Percentiles rank a stretch among this genome's conserved stretches.
These are phyloP conservation scores for Clanis bilineata DNA, from an alignment of 2,888 invertebrate genomes.

Conservation along the genomic window DNA sequence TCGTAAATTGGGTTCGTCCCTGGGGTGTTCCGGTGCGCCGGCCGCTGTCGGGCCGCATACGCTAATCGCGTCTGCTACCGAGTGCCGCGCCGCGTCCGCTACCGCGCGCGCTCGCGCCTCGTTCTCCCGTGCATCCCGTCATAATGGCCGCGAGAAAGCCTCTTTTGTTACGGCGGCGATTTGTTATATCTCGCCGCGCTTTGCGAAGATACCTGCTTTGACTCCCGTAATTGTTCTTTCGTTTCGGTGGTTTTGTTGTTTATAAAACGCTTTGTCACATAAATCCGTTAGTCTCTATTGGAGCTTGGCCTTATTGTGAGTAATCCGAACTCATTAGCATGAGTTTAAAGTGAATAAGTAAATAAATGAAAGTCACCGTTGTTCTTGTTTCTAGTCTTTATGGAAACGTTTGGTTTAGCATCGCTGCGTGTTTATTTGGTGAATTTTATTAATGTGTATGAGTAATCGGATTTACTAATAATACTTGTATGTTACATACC, in stretches of 20 bases:
- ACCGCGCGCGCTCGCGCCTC: conserved; percentile 46
- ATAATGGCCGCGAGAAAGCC: conserved; percentile 80
- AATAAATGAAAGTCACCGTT: conserved; percentile 28
- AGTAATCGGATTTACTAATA: conserved; percentile 16
- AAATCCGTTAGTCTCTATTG: conserved; percentile 66
- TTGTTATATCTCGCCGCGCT: conserved; percentile 77
- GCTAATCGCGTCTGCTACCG: conserved; percentile 67
- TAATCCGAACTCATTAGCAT: conserved; percentile 62
- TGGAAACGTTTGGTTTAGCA: not conserved
- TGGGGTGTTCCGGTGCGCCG: conserved; percentile 48
- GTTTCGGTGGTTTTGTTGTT: conserved; percentile 74
- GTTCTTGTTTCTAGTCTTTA: not conserved
- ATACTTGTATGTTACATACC: too few relatives aligned
- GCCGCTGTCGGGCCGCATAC: conserved; percentile 58
- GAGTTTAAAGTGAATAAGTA: conserved; percentile 24
- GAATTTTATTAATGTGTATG: not conserved
- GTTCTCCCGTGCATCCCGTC: conserved; percentile 62
- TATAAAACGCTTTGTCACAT: conserved; percentile 78
- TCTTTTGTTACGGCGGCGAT: conserved; percentile 77
- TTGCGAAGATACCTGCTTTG: conserved; percentile 75
- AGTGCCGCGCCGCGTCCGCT: conserved; percentile 16
- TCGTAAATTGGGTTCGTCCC: conserved; percentile 71
- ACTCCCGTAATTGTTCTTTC: conserved; percentile 80
- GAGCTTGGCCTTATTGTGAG: conserved; percentile 61
- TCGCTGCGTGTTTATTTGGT: not conserved